These are phyloP conservation scores for Pheosia tremula DNA, from an alignment of 2,888 invertebrate species.

Conservation along the genomic window DNA sequence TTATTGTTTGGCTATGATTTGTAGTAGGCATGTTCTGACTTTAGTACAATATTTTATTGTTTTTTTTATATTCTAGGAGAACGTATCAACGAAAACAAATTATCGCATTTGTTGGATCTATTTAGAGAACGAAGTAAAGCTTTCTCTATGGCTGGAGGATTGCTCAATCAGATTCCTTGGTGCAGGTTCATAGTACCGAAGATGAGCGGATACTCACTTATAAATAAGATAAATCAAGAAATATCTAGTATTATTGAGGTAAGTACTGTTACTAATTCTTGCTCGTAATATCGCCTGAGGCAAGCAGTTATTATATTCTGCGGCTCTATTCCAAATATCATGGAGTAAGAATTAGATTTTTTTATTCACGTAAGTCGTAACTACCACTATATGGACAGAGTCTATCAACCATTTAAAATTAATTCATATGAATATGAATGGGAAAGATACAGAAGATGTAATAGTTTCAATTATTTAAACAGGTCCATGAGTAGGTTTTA, in stretches of 20 bases:
- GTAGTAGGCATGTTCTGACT: no score
- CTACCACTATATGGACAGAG: no score
- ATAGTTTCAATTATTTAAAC: neutral
- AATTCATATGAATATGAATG: no score
- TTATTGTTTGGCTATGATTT: no score
- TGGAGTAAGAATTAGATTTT: no score
- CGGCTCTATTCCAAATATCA: no score
- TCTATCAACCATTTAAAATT: no score
- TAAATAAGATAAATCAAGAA: slow-evolving; percentile 77
- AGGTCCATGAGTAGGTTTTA: neutral
- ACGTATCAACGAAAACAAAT: slow-evolving; percentile 83
- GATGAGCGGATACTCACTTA: slow-evolving; percentile 84
- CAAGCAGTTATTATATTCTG: no score
- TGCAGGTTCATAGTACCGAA: slow-evolving; percentile 86
- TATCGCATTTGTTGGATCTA: slow-evolving; percentile 59
- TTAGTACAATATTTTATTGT: neutral
- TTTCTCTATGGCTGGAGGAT: slow-evolving; percentile 87
- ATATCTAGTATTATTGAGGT: slow-evolving; percentile 83
- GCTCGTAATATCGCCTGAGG: no score
- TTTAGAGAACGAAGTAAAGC: slow-evolving; percentile 65
- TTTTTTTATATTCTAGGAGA: slow-evolving; percentile 62
- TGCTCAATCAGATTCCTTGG: slow-evolving; percentile 88
- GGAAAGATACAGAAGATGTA: no score
- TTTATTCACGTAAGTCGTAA: no score
- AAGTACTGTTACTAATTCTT: slow-evolving; percentile 8